Percentiles rank a stretch among this genome's conserved stretches.
These are phyloP conservation scores for Paramacrobiotus metropolitanus DNA, from an alignment of 1,140 invertebrate species.

Conservation along the genomic window DNA sequence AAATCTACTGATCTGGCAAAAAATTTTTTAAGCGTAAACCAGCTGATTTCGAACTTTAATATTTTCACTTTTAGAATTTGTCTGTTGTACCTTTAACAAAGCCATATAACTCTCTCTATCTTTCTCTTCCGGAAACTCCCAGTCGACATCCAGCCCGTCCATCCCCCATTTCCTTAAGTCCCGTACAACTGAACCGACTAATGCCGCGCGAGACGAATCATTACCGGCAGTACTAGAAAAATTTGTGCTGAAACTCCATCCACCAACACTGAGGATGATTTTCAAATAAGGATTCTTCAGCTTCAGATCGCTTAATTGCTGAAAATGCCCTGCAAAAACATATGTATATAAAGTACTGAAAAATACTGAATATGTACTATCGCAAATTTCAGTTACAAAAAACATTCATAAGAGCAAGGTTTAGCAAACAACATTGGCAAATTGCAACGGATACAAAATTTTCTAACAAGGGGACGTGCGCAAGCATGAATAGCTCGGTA, in stretches of 20 bases:
- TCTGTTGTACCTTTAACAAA: slow-evolving; percentile 4
- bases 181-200: slow-evolving; percentile 44
- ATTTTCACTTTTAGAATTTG: too few species aligned
- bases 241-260: slow-evolving; percentile 46
- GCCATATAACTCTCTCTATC: slow-evolving; percentile 12
- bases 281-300: slow-evolving; percentile 43
- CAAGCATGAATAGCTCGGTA: too few species aligned
- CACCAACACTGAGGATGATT: slow-evolving; percentile 50
- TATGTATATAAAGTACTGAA: too few species aligned
- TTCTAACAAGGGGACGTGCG: too few species aligned
- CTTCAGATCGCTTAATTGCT: slow-evolving; percentile 25
- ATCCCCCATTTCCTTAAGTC: slow-evolving; percentile 46
- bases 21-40: too few species aligned
- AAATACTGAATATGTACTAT: too few species aligned
- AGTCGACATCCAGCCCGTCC: slow-evolving; percentile 80
- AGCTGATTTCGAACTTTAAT: too few species aligned
- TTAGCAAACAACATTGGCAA: too few species aligned
- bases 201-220: slow-evolving; percentile 37
- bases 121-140: slow-evolving; percentile 56
- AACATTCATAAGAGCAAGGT: too few species aligned
- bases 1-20: too few species aligned
- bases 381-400: too few species aligned
- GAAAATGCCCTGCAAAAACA: neutral
- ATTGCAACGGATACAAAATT: too few species aligned
- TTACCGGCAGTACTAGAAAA: slow-evolving; percentile 36